Conservation (phyloP, 2,113 vertebrate species). For the Stomatorhinus ivindoensis region DNA sequence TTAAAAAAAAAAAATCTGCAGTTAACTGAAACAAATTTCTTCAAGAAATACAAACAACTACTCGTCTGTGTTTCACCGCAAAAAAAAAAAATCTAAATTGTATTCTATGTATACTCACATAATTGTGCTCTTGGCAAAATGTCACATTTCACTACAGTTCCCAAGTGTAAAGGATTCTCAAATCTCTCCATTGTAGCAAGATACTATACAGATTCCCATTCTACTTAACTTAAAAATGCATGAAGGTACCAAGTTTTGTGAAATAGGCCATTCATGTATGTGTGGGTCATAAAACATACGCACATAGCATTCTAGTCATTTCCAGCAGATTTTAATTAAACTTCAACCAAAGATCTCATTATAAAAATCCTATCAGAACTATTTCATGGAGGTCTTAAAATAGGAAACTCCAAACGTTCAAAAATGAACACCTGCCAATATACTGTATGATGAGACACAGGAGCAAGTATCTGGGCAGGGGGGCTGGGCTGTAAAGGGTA, state of each 20-base stretch:
- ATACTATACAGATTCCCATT: slow-evolving; percentile 62
- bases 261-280: slow-evolving; percentile 53
- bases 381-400: not conserved
- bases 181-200: slow-evolving; percentile 46
- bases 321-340: not conserved
- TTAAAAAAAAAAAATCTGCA: slow-evolving; percentile 24
- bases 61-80: slow-evolving; percentile 56
- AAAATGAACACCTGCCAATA: not conserved
- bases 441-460: not conserved
- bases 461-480: not conserved
- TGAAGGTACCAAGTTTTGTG: slow-evolving; percentile 59
- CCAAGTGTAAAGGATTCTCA: slow-evolving; percentile 55
- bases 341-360: not conserved
- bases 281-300: slow-evolving; percentile 46
- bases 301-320: not conserved
- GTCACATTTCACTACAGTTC: slow-evolving; percentile 50
- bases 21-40: slow-evolving; percentile 75
- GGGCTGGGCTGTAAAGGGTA: not conserved
- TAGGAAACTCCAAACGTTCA: not conserved
- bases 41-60: slow-evolving; percentile 59
- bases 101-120: slow-evolving; percentile 53
- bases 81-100: slow-evolving; percentile 54
- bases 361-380: not conserved
- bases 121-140: slow-evolving; percentile 62
- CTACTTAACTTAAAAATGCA: slow-evolving; percentile 62